A percentile compares a stretch with the other conserved stretches of the same genome.
These are phyloP conservation scores for Perizoma flavofasciatum DNA, from an alignment of 2,888 invertebrate genomes.

Conservation along the genomic window DNA sequence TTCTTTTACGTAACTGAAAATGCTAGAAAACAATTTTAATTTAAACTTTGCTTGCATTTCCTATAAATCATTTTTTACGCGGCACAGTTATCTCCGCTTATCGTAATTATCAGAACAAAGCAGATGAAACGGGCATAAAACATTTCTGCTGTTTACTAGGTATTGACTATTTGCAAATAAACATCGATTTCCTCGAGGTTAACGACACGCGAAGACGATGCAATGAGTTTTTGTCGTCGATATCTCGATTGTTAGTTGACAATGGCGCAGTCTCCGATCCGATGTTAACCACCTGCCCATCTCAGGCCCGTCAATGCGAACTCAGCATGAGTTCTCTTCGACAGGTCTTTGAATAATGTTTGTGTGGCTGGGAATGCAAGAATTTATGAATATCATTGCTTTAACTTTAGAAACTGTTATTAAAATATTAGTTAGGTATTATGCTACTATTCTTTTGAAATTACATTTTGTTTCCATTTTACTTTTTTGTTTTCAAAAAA, in stretches of 20 bases:
- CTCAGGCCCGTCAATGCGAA: slow-evolving; percentile 25
- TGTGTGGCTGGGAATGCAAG: slow-evolving; percentile 6
- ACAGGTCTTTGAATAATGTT: slow-evolving; percentile 17
- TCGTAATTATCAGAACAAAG: slow-evolving; percentile 35
- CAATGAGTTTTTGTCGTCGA: slow-evolving; percentile 51
- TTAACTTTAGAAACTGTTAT: too few species aligned
- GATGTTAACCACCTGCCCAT: slow-evolving; percentile 39
- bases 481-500: too few species aligned
- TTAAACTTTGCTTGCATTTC: slow-evolving; percentile 5
- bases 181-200: slow-evolving; percentile 64
- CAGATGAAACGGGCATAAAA: slow-evolving; percentile 42
- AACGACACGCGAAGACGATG: slow-evolving; percentile 54
- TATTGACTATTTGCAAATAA: slow-evolving; percentile 40
- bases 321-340: slow-evolving; percentile 21
- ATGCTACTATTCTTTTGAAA: too few species aligned
- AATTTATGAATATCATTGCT: slow-evolving; percentile 6
- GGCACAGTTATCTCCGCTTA: slow-evolving; percentile 16
- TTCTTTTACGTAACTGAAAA: too few species aligned
- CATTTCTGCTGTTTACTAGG: slow-evolving; percentile 34
- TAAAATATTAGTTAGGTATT: too few species aligned
- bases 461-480: too few species aligned
- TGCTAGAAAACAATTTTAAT: neutral
- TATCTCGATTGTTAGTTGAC: slow-evolving; percentile 57
- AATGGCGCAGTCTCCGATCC: slow-evolving; percentile 49
- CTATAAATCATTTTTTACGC: slow-evolving; percentile 12